phyloP scores from a whole-genome alignment of 2,113 vertebrate genomes.

The Isurus oxyrinchus region DNA sequence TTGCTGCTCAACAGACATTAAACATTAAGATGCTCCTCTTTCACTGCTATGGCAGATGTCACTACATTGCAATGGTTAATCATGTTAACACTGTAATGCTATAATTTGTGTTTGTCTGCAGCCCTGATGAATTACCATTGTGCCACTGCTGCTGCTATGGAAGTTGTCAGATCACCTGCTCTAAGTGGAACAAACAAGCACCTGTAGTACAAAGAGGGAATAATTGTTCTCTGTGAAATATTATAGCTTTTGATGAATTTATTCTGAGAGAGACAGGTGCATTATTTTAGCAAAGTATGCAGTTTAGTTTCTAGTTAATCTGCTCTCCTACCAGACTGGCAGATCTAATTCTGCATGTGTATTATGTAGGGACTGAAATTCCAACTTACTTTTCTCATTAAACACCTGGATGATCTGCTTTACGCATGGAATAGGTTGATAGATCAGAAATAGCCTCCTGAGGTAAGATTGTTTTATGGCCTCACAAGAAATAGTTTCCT shows the following conservation, averaged over 20 bases:
- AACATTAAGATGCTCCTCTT: not conserved
- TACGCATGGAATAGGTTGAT: not conserved
- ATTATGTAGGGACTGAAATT: not conserved
- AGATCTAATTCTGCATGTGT: not conserved
- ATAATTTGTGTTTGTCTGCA: not conserved
- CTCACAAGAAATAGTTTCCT: not conserved
- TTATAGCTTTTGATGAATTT: not conserved
- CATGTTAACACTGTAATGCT: not conserved
- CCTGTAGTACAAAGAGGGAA: slow-evolving; percentile 14
- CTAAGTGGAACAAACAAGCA: not conserved
- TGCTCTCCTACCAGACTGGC: not conserved
- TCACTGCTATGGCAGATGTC: not conserved
- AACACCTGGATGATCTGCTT: not conserved
- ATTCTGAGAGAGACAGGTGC: not conserved
- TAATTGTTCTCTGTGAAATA: not conserved
- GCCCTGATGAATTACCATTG: not conserved
- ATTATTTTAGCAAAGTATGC: slow-evolving; percentile 5
- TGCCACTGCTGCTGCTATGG: not conserved
- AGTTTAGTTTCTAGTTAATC: not conserved
- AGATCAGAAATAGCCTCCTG: not conserved
- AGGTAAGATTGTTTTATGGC: not conserved
- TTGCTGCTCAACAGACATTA: not conserved
- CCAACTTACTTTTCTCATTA: not conserved
- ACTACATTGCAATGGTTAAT: not conserved
- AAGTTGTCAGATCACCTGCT: slow-evolving; percentile 3